phyloP scores from a whole-genome alignment of 2,888 invertebrate species.

The Phymatocera aterrima region DNA sequence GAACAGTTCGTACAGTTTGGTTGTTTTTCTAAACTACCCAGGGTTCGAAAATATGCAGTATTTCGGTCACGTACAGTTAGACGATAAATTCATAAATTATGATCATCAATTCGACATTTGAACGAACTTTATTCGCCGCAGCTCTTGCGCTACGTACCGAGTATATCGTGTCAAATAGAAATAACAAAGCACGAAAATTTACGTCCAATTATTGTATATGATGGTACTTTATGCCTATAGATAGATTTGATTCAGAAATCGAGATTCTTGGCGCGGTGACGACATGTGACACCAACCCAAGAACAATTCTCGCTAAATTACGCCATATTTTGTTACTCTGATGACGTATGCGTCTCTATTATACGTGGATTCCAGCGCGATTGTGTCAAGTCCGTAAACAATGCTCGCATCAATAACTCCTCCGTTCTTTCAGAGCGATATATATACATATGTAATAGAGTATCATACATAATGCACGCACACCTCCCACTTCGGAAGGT shows the following conservation, averaged over 20 bases:
- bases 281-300: neutral
- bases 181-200: neutral
- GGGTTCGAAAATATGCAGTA: neutral
- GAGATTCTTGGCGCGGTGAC: neutral
- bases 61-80: neutral
- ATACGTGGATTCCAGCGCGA: constrained; percentile 32
- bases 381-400: constrained; percentile 41
- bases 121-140: constrained; percentile 6
- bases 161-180: neutral
- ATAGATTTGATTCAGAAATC: neutral
- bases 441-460: neutral
- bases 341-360: neutral
- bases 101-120: constrained; percentile 30
- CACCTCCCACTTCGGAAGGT: neutral
- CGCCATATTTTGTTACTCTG: constrained; percentile 15
- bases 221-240: too few relatives aligned
- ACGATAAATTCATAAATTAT: constrained; percentile 27
- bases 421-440: neutral
- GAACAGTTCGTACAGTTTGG: neutral
- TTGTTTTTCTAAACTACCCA: neutral
- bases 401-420: constrained; percentile 14
- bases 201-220: neutral
- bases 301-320: constrained; percentile 11
- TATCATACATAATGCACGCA: neutral
- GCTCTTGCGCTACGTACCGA: neutral